Evolutionary conservation across 2,888 invertebrate species (phyloP), one percentile per base, ranked within the genome.

Genomic region (Drosophila algonquin): DNA sequence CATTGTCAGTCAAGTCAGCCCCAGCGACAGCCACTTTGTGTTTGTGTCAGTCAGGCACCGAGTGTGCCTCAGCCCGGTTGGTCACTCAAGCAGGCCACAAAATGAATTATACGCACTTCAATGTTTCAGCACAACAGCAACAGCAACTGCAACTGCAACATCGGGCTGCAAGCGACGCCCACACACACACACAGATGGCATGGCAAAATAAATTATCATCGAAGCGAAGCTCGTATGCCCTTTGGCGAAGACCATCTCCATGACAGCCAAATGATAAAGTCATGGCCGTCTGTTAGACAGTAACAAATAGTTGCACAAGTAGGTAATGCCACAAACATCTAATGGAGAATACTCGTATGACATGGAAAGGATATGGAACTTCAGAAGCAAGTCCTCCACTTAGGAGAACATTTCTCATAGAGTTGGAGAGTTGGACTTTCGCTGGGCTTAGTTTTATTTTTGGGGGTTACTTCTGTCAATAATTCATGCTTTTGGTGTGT

Each of bases 31-130:
- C 63, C 71, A 71, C 71, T 71, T 71, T 71, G 71, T 65, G 74
- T 74, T 61, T 58, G 64, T 60, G 76, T 61, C 77, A 69, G 60
- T 70, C 75, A 72, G 57, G 57, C 64, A 68, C 30, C 30, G 59
- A 35, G 12, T 12, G 35, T 35, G 35, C 35, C 35, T 35, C 35
- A 30, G 30, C 56, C 63, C n/a, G 40, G 55, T 51, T 32, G 48
- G 55, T 60, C 60, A 48, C 53, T 70, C 61, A 48, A 51, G n/a
- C 71, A 52, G 59, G 44, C 45, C 54, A 35, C 53, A 70, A 73
- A 72, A 87, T 87, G 83, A 87, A 77, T 87, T 87, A 87, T 76
- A 87, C 87, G 81, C 87, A 87, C 87, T 81, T 84, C 80, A 84
- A 70, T 63, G 73, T 73, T 71, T 86, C 84, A 77, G 81, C 83